Base-by-base conservation (phyloP, 2,797 vertebrate genomes). In the Sebastes flavidus region DNA sequence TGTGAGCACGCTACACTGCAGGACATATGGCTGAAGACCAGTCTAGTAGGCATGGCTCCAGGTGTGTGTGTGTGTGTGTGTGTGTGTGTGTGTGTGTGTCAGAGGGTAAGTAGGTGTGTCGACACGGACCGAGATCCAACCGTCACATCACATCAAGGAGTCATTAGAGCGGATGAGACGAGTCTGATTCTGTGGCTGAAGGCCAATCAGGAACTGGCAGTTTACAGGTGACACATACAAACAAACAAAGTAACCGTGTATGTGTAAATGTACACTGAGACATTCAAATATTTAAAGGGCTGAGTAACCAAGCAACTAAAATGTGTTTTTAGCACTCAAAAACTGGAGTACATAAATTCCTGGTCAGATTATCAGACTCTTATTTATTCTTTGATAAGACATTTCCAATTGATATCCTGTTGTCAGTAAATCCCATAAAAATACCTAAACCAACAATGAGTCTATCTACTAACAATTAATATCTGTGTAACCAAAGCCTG, bases 141-240 rank as follows among this genome's bases (percentile, higher is more conserved):
- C 9, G 49, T 54, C 46, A 49, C 20, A 76, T 77, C 68, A 79
- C 80, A 71, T 90, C 88, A 91, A 82, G 74, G 79, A 88, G 76
- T 91, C 85, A 88, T 88, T 86, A 89, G 69, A 87, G 59, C 49
- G 74, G 91, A 95, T 94, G 89, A 94, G 86, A 81, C 42, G 2
- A 76, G 77, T 56, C 72, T 75, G 85, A 92, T 86, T 90, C 83
- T 87, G 82, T 82, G 82, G 67, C 83, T 62, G 78, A 29, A 87
- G 76, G 89, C 83, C 89, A 89, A 81, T 84, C 65, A 77, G 88
- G 70, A 75, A 75, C 72, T 90, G 83, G 88, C 86, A 70, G 72
- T 59, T 88, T 62, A 60, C 74, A 75, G 42, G 78, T 82, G 54
- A 85, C 63, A 72, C 74, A 74, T 12, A 74, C 73, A 80, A 67